Evolutionary conservation across 2,113 vertebrate genomes (phyloP).

Genomic region (Oreochromis tanganicae): DNA sequence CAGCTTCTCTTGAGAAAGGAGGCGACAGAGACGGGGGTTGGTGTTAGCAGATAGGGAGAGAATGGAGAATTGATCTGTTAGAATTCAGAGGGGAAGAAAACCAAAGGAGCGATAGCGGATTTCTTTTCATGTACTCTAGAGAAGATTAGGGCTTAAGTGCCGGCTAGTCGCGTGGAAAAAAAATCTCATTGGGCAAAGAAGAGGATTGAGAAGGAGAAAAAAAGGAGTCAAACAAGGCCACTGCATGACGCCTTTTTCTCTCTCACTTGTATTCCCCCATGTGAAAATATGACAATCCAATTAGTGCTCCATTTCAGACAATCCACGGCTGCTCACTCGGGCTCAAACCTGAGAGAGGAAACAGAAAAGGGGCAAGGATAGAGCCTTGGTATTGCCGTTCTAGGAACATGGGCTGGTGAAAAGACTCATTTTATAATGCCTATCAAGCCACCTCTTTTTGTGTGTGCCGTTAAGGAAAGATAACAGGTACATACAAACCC

Average conservation of each 20-base stretch:
- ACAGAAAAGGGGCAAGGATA: neutral
- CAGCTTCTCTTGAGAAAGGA: neutral
- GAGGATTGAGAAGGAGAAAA: constrained; percentile 27
- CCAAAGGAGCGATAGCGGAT: constrained; percentile 27
- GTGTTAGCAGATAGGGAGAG: neutral
- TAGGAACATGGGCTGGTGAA: neutral
- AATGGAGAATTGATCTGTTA: constrained; percentile 42
- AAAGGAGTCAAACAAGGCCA: constrained; percentile 42
- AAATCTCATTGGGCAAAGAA: constrained; percentile 22
- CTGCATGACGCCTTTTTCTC: constrained; percentile 26
- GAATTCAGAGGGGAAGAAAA: constrained; percentile 5
- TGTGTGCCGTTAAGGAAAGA: neutral
- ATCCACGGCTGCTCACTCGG: neutral
- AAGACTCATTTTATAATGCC: constrained; percentile 2
- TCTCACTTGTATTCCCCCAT: constrained; percentile 34
- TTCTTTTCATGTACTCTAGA: constrained; percentile 50
- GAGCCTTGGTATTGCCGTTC: constrained; percentile 22
- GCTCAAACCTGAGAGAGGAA: constrained; percentile 9
- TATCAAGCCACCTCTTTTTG: neutral
- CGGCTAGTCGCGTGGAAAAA: constrained; percentile 9
- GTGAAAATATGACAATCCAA: constrained; percentile 64
- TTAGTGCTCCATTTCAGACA: constrained; percentile 43
- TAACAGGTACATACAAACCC: neutral
- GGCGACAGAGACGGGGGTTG: neutral
- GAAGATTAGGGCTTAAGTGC: constrained; percentile 58